A percentile compares a stretch with the other conserved stretches of the same genome.
Evolutionary conservation across 2,888 invertebrate genomes (phyloP).

Genomic region (Acleris cristana): DNA sequence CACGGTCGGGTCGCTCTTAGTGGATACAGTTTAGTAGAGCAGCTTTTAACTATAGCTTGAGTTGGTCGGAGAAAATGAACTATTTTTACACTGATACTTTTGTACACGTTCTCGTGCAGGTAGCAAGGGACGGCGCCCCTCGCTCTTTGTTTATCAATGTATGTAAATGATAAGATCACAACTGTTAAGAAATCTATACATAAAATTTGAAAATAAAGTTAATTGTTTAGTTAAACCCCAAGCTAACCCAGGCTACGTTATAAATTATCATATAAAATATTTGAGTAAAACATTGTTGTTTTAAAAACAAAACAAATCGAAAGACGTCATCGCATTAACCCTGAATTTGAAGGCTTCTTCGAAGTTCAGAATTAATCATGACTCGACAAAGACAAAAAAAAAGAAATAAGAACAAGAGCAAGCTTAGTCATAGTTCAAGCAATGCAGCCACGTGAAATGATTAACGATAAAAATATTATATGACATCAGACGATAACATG

Average conservation of each 20-base stretch:
- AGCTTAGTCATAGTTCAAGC: conserved; percentile 18
- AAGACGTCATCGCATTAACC: not conserved
- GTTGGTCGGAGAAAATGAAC: conserved; percentile 20
- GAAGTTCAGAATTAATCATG: conserved; percentile 5
- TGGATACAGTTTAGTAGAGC: conserved; percentile 25
- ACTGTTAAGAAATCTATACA: not conserved
- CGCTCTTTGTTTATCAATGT: conserved; percentile 5
- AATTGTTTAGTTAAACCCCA: no score
- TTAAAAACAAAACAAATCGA: not conserved
- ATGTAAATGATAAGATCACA: not conserved
- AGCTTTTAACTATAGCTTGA: conserved; percentile 21
- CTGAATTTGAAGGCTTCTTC: conserved; percentile 17
- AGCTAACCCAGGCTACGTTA: no score
- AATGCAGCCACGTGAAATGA: conserved; percentile 2
- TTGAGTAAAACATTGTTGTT: not conserved
- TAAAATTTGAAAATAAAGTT: not conserved
- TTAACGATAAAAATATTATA: conserved; percentile 32
- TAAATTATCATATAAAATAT: no score
- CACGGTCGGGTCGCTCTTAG: conserved; percentile 40
- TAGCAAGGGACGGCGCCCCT: conserved; percentile 17
- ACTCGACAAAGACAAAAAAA: conserved; percentile 5
- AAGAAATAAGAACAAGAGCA: conserved; percentile 4
- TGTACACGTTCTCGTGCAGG: conserved; percentile 14
- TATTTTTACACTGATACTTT: conserved; percentile 15
- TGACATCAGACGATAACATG: conserved; percentile 33